A percentile compares a stretch with the other conserved stretches of the same genome.
These are phyloP conservation scores for Sogatella furcifera DNA, from an alignment of 1,140 invertebrate genomes.

Conservation along the genomic window DNA sequence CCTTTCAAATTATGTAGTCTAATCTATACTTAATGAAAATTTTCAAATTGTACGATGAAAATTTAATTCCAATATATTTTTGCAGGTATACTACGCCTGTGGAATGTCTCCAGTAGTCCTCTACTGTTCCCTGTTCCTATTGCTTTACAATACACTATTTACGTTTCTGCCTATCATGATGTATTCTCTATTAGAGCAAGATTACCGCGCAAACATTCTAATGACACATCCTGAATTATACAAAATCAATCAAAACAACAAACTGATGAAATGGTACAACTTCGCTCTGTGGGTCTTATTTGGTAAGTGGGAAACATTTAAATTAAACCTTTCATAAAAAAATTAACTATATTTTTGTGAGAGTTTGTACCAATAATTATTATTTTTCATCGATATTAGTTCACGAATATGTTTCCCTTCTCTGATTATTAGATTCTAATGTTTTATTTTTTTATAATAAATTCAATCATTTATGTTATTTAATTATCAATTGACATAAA, in stretches of 20 bases:
- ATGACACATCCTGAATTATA: slow-evolving; percentile 57
- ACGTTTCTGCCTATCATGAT: slow-evolving; percentile 57
- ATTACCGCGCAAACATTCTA: slow-evolving; percentile 44
- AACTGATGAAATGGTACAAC: slow-evolving; percentile 45
- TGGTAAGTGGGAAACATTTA: slow-evolving; percentile 31
- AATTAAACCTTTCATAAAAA: slow-evolving; percentile 23
- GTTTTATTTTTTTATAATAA: too few species aligned
- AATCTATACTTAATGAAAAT: too few species aligned
- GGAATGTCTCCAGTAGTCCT: slow-evolving; percentile 3
- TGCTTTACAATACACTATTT: slow-evolving; percentile 63
- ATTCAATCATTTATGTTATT: too few species aligned
- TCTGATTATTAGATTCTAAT: too few species aligned
- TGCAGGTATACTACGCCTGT: slow-evolving; percentile 23
- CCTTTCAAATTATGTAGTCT: too few species aligned
- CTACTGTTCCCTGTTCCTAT: slow-evolving; percentile 43
- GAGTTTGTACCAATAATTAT: too few species aligned
- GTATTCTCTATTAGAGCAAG: slow-evolving; percentile 60
- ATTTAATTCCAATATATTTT: background rate
- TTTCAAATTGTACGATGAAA: background rate
- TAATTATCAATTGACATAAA: too few species aligned
- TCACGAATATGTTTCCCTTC: too few species aligned
- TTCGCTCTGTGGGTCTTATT: slow-evolving; percentile 54
- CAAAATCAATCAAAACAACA: slow-evolving; percentile 49
- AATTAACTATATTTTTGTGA: too few species aligned
- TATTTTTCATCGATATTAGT: too few species aligned